These are phyloP conservation scores for Myiotriccus ornatus DNA, from an alignment of 2,797 vertebrate species.

Conservation along the genomic window DNA sequence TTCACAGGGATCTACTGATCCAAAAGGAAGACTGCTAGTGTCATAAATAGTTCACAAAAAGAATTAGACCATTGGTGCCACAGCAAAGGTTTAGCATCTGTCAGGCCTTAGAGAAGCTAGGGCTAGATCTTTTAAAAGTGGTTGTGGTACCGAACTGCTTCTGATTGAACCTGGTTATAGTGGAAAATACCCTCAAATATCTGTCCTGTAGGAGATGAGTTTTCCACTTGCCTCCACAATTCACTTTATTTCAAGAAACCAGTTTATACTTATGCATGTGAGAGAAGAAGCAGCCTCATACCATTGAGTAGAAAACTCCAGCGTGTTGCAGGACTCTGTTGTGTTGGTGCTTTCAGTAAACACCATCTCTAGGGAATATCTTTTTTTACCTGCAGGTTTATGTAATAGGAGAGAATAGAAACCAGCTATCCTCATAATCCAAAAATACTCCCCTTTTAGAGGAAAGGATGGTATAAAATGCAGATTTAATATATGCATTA, in stretches of 20 bases:
- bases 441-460: conserved; percentile 8
- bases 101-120: neutral
- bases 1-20: neutral
- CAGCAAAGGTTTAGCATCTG: neutral
- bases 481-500: neutral
- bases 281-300: neutral
- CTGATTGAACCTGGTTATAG: neutral
- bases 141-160: neutral
- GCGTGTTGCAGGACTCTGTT: neutral
- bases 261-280: neutral
- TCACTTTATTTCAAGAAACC: neutral
- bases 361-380: neutral
- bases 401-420: neutral
- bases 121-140: neutral
- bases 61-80: neutral
- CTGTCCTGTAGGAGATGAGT: neutral
- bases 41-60: neutral
- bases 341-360: neutral
- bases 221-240: neutral
- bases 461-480: neutral
- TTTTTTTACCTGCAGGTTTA: neutral
- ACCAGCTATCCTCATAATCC: neutral
- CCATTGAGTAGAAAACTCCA: neutral
- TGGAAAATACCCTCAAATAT: neutral
- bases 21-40: neutral